Base-by-base conservation (phyloP, 2,888 invertebrate species). In the Lomographa bimaculata region DNA sequence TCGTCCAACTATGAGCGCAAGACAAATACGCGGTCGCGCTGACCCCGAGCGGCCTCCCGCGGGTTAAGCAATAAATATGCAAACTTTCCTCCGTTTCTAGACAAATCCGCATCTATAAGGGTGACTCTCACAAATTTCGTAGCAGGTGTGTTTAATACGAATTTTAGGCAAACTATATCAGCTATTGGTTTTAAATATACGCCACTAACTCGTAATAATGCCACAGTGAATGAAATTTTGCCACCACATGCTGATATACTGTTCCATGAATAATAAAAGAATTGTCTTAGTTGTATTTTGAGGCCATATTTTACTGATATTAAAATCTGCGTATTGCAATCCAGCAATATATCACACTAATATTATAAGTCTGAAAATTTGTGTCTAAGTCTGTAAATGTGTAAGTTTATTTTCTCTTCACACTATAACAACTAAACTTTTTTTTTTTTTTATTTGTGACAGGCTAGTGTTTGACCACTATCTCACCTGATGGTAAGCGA, bases 51-150 rank as follows among this genome's bases (percentile, higher is more conserved):
- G 55, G 58, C 62, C 59, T 50, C 55, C 51, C 48, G 54, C 47
- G 62, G 75, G 74, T 79, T 79, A 64, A 68, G 67, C 67, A 70
- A 80, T 82, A 79, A 82, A 79, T 80, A 79, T 79, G 80, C 78
- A 77, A 79, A 82, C 71, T 84, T 81, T 72, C 71, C 60, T 70
- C 64, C 68, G 74, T 73, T 72, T 74, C 72, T 68, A 76, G 77
- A 79, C 73, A 73, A 79, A 79, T 76, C 71, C 72, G 68, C 70
- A 69, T 71, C 73, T 72, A 72, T 47, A 71, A 66, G 71, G 73
- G 71, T 68, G 69, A 67, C 66, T 67, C 57, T 64, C 68, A 65
- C 78, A 74, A 71, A 76, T 74, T 71, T 58, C 42, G 27, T 54
- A 62, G 55, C 81, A 82, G 81, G 82, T 81, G 82, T 60, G 72